Evolutionary conservation across 2,113 vertebrate species (phyloP).

Genomic region (Petrocephalus microphthalmus): DNA sequence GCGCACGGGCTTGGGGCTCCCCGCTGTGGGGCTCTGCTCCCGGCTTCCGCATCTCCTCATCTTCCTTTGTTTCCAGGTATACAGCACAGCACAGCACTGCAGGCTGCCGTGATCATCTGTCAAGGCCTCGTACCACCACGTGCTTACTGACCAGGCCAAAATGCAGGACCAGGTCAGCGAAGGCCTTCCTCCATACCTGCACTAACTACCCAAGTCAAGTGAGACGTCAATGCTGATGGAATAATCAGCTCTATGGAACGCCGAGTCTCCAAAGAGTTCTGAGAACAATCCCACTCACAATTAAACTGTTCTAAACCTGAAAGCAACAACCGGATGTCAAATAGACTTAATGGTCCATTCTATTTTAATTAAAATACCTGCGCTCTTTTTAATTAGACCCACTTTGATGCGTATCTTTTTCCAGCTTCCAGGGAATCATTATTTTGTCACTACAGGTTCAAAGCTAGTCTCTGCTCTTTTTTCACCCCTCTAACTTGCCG

Average conservation of each 20-base stretch:
- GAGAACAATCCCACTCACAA: background rate
- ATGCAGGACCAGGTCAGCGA: background rate
- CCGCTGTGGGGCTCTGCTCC: background rate
- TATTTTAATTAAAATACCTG: constrained; percentile 6
- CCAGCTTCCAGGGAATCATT: background rate
- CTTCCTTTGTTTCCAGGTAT: background rate
- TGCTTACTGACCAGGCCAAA: background rate
- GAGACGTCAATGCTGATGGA: background rate
- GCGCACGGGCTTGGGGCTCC: background rate
- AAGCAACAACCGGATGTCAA: background rate
- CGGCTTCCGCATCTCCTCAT: background rate
- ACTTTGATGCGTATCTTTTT: background rate
- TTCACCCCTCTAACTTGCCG: background rate
- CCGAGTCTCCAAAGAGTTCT: background rate
- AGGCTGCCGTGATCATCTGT: background rate
- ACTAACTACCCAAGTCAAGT: background rate
- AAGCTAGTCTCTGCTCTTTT: background rate
- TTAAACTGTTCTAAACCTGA: background rate
- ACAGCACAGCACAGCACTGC: background rate
- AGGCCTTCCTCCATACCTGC: background rate
- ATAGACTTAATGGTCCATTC: constrained; percentile 9
- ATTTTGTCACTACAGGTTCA: background rate
- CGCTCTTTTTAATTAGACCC: background rate
- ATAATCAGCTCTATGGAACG: background rate
- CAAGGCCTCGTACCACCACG: background rate